Evolutionary conservation across 2,797 vertebrate species (phyloP).

Genomic region (Novumbra hubbsi): DNA sequence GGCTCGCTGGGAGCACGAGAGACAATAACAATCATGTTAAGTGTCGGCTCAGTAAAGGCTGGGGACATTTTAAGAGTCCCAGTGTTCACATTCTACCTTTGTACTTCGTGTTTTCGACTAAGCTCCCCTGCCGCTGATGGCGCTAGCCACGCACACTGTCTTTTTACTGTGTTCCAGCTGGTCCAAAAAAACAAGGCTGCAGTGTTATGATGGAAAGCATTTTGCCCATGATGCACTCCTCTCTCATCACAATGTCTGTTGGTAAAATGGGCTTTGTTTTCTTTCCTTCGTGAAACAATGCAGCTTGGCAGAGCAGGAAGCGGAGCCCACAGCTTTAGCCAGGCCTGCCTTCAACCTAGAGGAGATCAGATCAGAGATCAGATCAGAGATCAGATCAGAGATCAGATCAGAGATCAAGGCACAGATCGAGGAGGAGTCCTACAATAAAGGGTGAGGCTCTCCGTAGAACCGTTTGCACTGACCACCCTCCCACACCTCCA

Average conservation of each 20-base stretch:
- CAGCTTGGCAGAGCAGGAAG: slow-evolving; percentile 82
- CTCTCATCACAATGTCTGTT: slow-evolving; percentile 36
- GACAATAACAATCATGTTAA: slow-evolving; percentile 51
- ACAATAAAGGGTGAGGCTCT: slow-evolving; percentile 81
- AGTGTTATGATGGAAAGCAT: slow-evolving; percentile 33
- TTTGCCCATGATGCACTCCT: slow-evolving; percentile 15
- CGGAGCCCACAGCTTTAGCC: slow-evolving; percentile 65
- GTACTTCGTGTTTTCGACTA: slow-evolving; percentile 9
- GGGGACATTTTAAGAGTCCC: slow-evolving; percentile 26
- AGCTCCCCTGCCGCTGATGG: slow-evolving; percentile 7
- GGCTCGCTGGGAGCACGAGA: slow-evolving; percentile 5
- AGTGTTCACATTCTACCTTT: slow-evolving; percentile 25
- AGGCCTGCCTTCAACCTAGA: slow-evolving; percentile 74
- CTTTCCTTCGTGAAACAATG: slow-evolving; percentile 74
- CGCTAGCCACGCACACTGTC: slow-evolving; percentile 23
- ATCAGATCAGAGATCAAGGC: slow-evolving; percentile 85
- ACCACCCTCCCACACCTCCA: slow-evolving; percentile 3
- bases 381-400: slow-evolving; percentile 89
- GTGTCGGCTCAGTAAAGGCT: slow-evolving; percentile 27
- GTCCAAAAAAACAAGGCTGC: slow-evolving; percentile 30
- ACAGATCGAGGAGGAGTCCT: slow-evolving; percentile 91
- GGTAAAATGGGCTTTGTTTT: slow-evolving; percentile 37
- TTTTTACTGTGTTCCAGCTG: slow-evolving; percentile 26
- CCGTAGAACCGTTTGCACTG: slow-evolving; percentile 15
- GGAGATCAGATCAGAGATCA: slow-evolving; percentile 84